Evolutionary conservation across 2,888 invertebrate genomes (phyloP).

Genomic region (Baccha elongata): DNA sequence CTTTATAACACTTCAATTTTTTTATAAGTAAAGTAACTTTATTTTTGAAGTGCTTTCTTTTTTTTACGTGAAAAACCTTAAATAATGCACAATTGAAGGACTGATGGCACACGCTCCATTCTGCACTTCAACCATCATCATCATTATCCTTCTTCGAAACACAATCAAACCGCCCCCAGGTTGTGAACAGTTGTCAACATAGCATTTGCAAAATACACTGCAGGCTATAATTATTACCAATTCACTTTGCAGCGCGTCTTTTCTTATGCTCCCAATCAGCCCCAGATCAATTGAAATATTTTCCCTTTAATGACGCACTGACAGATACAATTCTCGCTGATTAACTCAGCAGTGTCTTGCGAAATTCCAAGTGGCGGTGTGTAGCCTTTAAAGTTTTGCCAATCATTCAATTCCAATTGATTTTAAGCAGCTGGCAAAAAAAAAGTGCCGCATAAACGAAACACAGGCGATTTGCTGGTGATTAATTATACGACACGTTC

Average conservation of each 20-base stretch:
- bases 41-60: slow-evolving; percentile 38
- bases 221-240: slow-evolving; percentile 40
- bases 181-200: neutral
- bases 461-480: slow-evolving; percentile 47
- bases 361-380: slow-evolving; percentile 34
- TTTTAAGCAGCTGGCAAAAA: slow-evolving; percentile 28
- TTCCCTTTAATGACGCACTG: too few species aligned
- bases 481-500: slow-evolving; percentile 60
- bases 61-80: slow-evolving; percentile 38
- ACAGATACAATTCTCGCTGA: too few species aligned
- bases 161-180: slow-evolving; percentile 34
- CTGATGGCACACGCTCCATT: slow-evolving; percentile 55
- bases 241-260: slow-evolving; percentile 33
- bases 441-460: slow-evolving; percentile 46
- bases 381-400: slow-evolving; percentile 29
- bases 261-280: slow-evolving; percentile 11
- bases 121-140: slow-evolving; percentile 28
- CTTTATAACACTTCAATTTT: slow-evolving; percentile 45
- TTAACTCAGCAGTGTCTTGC: slow-evolving; percentile 38
- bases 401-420: slow-evolving; percentile 66
- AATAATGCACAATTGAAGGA: slow-evolving; percentile 58
- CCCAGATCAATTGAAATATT: slow-evolving; percentile 47
- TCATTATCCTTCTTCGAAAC: slow-evolving; percentile 23
- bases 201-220: neutral
- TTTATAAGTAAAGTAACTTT: slow-evolving; percentile 53